phyloP scores from a whole-genome alignment of 2,888 invertebrate genomes.

The Idaea aversata region DNA sequence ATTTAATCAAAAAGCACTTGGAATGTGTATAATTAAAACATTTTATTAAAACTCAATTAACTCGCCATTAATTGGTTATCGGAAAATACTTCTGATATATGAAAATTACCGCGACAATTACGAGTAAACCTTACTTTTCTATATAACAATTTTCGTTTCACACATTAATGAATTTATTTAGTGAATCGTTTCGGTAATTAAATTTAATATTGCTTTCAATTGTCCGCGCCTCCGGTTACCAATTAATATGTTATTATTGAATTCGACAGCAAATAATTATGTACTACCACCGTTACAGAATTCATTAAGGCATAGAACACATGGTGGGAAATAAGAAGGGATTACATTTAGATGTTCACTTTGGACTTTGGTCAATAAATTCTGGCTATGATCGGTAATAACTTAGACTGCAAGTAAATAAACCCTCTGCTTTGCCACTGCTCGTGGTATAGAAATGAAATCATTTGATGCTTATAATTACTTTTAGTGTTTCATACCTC shows the following conservation, averaged over 20 bases:
- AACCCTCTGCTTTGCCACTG: too few relatives aligned
- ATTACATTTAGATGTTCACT: too few relatives aligned
- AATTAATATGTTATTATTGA: constrained; percentile 31
- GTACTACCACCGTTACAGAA: background rate
- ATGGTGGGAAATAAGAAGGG: too few relatives aligned
- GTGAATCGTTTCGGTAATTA: constrained; percentile 36
- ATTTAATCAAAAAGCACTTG: too few relatives aligned
- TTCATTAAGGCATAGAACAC: too few relatives aligned
- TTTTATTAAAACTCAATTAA: constrained; percentile 1
- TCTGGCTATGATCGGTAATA: too few relatives aligned
- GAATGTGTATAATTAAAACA: background rate
- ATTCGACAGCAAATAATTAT: constrained; percentile 27
- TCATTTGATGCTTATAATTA: too few relatives aligned
- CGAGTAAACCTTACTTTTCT: background rate
- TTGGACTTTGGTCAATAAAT: too few relatives aligned
- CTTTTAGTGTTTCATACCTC: too few relatives aligned
- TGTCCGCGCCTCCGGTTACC: constrained; percentile 31
- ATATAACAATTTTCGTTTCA: constrained; percentile 7
- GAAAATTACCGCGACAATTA: background rate
- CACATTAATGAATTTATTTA: constrained; percentile 23
- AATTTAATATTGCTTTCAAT: constrained; percentile 41
- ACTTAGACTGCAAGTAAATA: too few relatives aligned
- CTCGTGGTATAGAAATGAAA: too few relatives aligned
- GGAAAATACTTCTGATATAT: background rate
- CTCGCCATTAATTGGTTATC: background rate